Evolutionary conservation across 2,113 vertebrate species (phyloP).

Genomic region (Vidua chalybeata): DNA sequence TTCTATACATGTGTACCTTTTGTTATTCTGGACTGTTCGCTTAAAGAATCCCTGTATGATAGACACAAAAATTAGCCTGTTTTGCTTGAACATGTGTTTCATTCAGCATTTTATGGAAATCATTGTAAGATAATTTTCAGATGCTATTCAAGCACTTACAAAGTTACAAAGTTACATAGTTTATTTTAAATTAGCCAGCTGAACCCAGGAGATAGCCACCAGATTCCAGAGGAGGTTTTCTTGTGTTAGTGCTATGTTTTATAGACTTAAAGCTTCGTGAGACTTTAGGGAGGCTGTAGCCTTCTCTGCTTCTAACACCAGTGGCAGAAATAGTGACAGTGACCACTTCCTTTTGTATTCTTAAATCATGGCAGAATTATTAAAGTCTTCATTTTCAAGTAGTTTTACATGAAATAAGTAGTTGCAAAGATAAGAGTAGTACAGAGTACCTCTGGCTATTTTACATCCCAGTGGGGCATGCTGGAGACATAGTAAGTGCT

Average conservation of each 20-base stretch:
- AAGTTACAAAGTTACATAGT: constrained; percentile 13
- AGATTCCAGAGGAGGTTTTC: neutral
- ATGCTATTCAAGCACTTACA: neutral
- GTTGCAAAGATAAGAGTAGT: neutral
- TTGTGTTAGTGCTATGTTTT: neutral
- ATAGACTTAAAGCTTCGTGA: neutral
- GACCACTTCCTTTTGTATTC: neutral
- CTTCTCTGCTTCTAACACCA: neutral
- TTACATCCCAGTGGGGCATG: neutral
- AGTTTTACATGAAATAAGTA: neutral
- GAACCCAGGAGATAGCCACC: neutral
- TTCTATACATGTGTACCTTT: constrained; percentile 99
- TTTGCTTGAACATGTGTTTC: neutral
- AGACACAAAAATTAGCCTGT: constrained; percentile 58
- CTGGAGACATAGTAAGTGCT: neutral
- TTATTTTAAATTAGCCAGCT: constrained; percentile 30
- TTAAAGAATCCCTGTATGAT: constrained; percentile 97
- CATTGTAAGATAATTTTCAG: neutral
- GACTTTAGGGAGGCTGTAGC: neutral
- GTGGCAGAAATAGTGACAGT: neutral
- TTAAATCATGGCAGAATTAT: neutral
- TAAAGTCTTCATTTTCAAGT: neutral
- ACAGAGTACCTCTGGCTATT: neutral
- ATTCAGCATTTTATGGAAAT: constrained; percentile 40
- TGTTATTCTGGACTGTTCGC: constrained; percentile 99